A percentile compares a stretch with the other conserved stretches of the same genome.
phyloP scores from a whole-genome alignment of 2,888 invertebrate species.

The Calameuta filiformis region DNA sequence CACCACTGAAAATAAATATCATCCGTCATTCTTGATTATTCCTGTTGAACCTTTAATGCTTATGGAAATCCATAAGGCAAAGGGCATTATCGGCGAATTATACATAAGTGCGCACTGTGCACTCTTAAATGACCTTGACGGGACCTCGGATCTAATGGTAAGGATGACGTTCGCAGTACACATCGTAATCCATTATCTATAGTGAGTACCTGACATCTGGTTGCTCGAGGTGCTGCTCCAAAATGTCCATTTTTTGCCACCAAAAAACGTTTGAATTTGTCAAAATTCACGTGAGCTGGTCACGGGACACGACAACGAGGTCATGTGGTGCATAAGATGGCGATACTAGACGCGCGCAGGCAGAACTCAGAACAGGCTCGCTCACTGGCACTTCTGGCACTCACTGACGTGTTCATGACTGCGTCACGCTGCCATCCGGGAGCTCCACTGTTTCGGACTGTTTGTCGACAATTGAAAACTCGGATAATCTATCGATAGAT shows the following conservation, averaged over 20 bases:
- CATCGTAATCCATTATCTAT: slow-evolving; percentile 8
- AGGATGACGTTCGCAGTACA: slow-evolving; percentile 32
- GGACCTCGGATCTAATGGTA: slow-evolving; percentile 43
- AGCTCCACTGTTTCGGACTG: too few species aligned
- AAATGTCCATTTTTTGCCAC: slow-evolving; percentile 59
- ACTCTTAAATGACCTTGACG: slow-evolving; percentile 60
- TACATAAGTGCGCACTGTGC: slow-evolving; percentile 47
- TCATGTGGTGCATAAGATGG: slow-evolving; percentile 65
- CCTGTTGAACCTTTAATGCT: background rate
- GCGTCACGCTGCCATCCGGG: too few species aligned
- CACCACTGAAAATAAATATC: slow-evolving; percentile 36
- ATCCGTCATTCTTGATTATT: background rate
- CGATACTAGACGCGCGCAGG: slow-evolving; percentile 41
- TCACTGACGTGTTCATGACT: too few species aligned
- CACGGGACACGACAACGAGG: slow-evolving; percentile 67
- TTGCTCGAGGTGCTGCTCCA: slow-evolving; percentile 62
- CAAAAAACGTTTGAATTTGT: slow-evolving; percentile 63
- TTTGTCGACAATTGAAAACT: too few species aligned
- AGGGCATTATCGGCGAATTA: background rate
- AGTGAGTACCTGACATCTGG: slow-evolving; percentile 60
- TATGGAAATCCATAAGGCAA: background rate
- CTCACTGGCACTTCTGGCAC: too few species aligned
- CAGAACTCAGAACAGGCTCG: background rate
- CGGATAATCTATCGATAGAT: too few species aligned
- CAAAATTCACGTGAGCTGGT: slow-evolving; percentile 67